A percentile compares a stretch with the other conserved stretches of the same genome.
These are phyloP conservation scores for Sminthurinus aureus DNA, from an alignment of 2,888 invertebrate species.

Conservation along the genomic window DNA sequence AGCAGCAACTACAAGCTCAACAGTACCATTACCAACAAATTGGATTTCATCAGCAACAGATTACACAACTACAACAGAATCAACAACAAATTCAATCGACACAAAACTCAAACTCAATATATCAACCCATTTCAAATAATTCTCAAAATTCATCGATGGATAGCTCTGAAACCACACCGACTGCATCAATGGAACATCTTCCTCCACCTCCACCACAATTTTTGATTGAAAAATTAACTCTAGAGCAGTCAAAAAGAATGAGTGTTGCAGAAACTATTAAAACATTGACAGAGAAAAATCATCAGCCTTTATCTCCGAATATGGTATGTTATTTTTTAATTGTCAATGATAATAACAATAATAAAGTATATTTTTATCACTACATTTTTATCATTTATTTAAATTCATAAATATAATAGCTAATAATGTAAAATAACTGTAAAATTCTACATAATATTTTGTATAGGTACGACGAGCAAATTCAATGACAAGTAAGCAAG, in stretches of 20 bases:
- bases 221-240: conserved; percentile 66
- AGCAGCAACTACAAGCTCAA: conserved; percentile 25
- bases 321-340: conserved; percentile 56
- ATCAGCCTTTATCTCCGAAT: conserved; percentile 86
- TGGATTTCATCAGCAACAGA: conserved; percentile 25
- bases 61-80: conserved; percentile 21
- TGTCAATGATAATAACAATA: no score
- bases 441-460: no score
- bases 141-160: conserved; percentile 37
- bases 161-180: conserved; percentile 61
- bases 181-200: conserved; percentile 68
- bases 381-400: no score
- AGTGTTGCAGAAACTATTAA: conserved; percentile 88
- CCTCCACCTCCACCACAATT: conserved; percentile 82
- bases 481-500: conserved; percentile 55
- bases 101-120: neutral
- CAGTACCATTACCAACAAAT: conserved; percentile 17
- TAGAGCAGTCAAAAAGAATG: conserved; percentile 62
- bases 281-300: conserved; percentile 82
- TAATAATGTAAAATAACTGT: no score
- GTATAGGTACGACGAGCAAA: conserved; percentile 53
- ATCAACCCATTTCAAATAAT: neutral
- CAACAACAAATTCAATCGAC: neutral
- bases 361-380: no score
- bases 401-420: no score